phyloP scores from a whole-genome alignment of 1,140 invertebrate species.

The Prorops nasuta region DNA sequence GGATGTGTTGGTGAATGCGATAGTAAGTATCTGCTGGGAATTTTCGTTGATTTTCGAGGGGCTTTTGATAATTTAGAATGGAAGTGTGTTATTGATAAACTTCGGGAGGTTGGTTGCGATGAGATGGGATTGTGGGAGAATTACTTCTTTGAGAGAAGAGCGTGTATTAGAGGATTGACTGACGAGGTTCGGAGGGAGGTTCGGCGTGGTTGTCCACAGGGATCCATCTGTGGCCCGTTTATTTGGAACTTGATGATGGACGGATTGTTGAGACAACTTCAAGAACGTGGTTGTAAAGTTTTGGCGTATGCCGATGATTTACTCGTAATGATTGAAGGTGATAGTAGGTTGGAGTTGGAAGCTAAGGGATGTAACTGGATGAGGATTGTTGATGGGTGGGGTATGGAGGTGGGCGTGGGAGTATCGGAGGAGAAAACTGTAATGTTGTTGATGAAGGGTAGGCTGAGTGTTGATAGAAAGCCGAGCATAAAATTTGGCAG shows the following conservation, averaged over 20 bases:
- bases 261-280: conserved; percentile 8
- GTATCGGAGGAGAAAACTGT: conserved; percentile 9
- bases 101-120: conserved; percentile 10
- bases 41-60: conserved; percentile 45
- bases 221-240: conserved; percentile 17
- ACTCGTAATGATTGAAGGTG: conserved; percentile 14
- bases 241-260: conserved; percentile 30
- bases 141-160: conserved; percentile 2
- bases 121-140: background rate
- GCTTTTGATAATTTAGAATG: conserved; percentile 44
- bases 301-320: conserved; percentile 29
- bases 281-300: background rate
- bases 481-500: conserved; percentile 4
- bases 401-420: background rate
- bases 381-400: conserved; percentile 3
- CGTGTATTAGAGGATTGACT: background rate
- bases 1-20: background rate
- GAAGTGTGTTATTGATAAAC: conserved; percentile 27
- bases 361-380: conserved; percentile 2
- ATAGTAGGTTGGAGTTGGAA: conserved; percentile 12
- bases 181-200: background rate
- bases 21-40: conserved; percentile 22
- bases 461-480: background rate
- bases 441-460: background rate
- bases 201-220: conserved; percentile 9